These are phyloP conservation scores for Odontamblyopus rebecca DNA, from an alignment of 2,797 vertebrate genomes.

Conservation along the genomic window DNA sequence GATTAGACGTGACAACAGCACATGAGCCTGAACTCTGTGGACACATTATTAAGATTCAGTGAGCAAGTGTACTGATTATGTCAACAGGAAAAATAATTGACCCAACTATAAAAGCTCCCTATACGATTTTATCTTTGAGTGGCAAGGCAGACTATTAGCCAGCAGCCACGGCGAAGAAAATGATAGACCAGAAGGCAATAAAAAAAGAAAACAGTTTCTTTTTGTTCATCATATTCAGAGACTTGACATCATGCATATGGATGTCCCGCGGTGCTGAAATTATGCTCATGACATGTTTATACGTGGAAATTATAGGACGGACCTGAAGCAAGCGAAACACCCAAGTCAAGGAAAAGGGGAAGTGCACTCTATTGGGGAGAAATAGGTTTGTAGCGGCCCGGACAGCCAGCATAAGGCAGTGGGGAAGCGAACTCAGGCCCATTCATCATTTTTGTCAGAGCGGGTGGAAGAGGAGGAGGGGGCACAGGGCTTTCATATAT, in stretches of 20 bases:
- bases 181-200: conserved; percentile 15
- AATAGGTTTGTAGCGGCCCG: conserved; percentile 65
- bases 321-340: conserved; percentile 23
- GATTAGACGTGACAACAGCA: conserved; percentile 12
- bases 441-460: conserved; percentile 79
- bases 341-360: conserved; percentile 19
- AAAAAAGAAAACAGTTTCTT: conserved; percentile 31
- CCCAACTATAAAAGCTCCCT: conserved; percentile 36
- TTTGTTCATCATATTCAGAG: conserved; percentile 31
- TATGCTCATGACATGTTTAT: conserved; percentile 51
- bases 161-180: conserved; percentile 31
- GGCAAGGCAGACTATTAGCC: conserved; percentile 52
- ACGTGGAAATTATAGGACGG: conserved; percentile 48
- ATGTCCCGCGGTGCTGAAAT: conserved; percentile 50
- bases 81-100: conserved; percentile 48
- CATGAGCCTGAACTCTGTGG: conserved; percentile 32
- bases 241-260: conserved; percentile 57
- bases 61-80: conserved; percentile 29
- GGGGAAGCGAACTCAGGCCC: conserved; percentile 52
- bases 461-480: conserved; percentile 40
- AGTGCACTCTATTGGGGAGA: conserved; percentile 67
- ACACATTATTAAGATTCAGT: conserved; percentile 37
- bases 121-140: conserved; percentile 52
- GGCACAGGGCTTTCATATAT: conserved; percentile 67
- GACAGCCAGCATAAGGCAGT: conserved; percentile 58